Evolutionary conservation across 2,113 vertebrate genomes (phyloP).

Genomic region (Catharus fuscescens): DNA sequence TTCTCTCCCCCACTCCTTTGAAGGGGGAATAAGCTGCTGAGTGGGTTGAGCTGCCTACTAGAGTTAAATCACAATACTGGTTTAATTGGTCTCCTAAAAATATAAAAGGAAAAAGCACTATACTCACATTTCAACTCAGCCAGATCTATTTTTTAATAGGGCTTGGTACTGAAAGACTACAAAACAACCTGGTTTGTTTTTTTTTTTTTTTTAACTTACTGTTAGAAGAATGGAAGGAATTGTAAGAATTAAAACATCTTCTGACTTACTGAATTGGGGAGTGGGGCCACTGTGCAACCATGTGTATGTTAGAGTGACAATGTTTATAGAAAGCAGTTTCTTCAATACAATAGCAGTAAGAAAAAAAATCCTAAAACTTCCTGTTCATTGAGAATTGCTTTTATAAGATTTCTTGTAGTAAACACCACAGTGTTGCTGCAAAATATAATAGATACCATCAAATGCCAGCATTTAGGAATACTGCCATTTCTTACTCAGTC

Average conservation of each 20-base stretch:
- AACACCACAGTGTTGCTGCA: rapidly evolving
- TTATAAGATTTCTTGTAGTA: neutral
- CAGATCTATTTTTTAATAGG: neutral
- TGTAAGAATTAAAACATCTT: neutral
- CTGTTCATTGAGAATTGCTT: neutral
- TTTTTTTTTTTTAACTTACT: neutral
- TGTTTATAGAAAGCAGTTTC: neutral
- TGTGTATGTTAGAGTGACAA: neutral
- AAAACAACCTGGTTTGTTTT: neutral
- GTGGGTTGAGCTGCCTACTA: neutral
- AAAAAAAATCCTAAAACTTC: neutral
- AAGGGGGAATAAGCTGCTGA: neutral
- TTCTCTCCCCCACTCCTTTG: neutral
- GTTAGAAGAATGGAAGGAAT: neutral
- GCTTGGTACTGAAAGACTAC: neutral
- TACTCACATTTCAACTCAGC: neutral
- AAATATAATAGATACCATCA: neutral
- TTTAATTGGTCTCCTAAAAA: neutral
- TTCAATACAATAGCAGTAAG: neutral
- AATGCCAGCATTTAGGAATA: neutral
- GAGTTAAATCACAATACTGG: neutral
- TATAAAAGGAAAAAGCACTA: neutral
- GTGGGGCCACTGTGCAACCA: neutral
- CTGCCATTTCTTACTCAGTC: neutral
- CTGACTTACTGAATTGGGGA: neutral